phyloP scores from a whole-genome alignment of 2,113 vertebrate genomes.

The Sarotherodon lohbergeri region DNA sequence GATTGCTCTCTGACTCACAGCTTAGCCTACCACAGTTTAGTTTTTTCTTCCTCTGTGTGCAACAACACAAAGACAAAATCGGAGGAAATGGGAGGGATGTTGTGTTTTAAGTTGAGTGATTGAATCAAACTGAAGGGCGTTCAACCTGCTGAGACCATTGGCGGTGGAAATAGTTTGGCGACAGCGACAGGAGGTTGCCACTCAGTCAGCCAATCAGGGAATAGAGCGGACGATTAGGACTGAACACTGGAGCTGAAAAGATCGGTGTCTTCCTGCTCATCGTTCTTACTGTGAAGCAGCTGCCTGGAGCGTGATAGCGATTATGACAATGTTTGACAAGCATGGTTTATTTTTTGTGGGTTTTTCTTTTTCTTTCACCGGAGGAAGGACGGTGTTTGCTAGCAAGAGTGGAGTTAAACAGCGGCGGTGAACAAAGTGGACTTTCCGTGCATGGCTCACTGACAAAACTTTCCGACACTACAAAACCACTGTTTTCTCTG shows the following conservation, averaged over 20 bases:
- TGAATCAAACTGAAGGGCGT: background rate
- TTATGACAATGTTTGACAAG: slow-evolving; percentile 18
- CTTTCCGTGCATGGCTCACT: slow-evolving; percentile 54
- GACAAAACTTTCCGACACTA: slow-evolving; percentile 4
- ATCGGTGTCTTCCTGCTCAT: slow-evolving; percentile 67
- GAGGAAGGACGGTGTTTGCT: slow-evolving; percentile 20
- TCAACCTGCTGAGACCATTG: background rate
- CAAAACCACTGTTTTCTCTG: slow-evolving; percentile 18
- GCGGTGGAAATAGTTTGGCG: background rate
- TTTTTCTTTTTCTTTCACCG: background rate
- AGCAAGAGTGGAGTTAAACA: background rate
- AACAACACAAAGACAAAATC: background rate
- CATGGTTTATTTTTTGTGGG: slow-evolving; percentile 1
- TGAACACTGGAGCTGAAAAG: slow-evolving; percentile 23
- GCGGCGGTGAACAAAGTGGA: background rate
- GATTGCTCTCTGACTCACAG: slow-evolving; percentile 22
- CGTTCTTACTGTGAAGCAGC: slow-evolving; percentile 52
- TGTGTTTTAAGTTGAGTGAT: slow-evolving; percentile 20
- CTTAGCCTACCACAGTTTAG: background rate
- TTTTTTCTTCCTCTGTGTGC: background rate
- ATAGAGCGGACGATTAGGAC: slow-evolving; percentile 37
- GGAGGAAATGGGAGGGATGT: slow-evolving; percentile 8
- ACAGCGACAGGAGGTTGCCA: background rate
- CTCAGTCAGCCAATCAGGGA: slow-evolving; percentile 67
- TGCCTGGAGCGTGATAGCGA: slow-evolving; percentile 29